Base-by-base conservation (phyloP, 2,888 invertebrate genomes). In the Epistrophella euchroma region DNA sequence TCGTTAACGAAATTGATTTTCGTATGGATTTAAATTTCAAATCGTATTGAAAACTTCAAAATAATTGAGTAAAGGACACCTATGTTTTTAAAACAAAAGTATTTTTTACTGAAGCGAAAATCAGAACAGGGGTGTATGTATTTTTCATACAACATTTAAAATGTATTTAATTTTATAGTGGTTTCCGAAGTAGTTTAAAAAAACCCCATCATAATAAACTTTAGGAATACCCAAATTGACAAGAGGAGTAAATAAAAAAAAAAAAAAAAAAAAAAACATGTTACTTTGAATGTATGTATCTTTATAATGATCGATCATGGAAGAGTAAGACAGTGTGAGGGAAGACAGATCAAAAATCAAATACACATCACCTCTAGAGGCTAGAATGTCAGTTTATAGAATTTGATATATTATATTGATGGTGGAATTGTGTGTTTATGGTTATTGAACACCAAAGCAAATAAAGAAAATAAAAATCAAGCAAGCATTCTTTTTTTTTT, bases 241-340 rank as follows among this genome's bases (percentile, higher is more conserved):
- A 78, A 75, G 74, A 75, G 56, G 56, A 84, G 79, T 79, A 84
- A 79, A 79, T 78, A 83, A 64, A 74, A 13, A 74, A 55, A 70
- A 71, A 22, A 19, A 75, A 55, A 64, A 71, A 37, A 70, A 70
- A 19, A 32, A 71, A 58, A 79, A 84, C 50, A 66, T 64, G 70
- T 74, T 68, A 43, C 75, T 52, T 60, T 45, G 7, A n/a, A 7
- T n/a, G 9, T 9, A 45, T 17, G 9, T 45, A 17, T 73, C 6
- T 13, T 19, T 62, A 28, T 71, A 50, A 75, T 79, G 72, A 84
- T 84, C 75, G 75, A 84, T 84, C 71, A 79, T 75, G 37, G 25
- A 40, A 28, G 62, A 64, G 32, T 32, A 25, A 64, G 62, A 60
- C 17, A 66, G 58, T 64, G 64, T 35, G 50, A 45, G 11, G 28